Conservation (phyloP, 1,140 invertebrate species). For the Asobara japonica region DNA sequence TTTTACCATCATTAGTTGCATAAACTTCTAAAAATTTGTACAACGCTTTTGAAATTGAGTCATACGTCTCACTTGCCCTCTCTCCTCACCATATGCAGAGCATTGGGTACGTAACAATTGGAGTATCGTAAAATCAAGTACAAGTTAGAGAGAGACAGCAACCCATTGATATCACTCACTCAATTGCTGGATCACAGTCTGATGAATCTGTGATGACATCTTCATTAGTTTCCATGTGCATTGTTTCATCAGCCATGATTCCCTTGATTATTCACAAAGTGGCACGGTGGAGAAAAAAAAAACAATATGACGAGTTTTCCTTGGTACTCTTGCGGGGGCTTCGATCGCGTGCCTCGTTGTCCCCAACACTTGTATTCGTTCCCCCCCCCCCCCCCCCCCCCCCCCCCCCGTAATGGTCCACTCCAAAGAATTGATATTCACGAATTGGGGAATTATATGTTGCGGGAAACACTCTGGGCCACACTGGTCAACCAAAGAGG, state of each 20-base stretch:
- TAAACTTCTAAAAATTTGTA: neutral
- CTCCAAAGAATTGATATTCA: neutral
- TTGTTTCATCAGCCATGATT: constrained; percentile 7
- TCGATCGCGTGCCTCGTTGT: constrained; percentile 14
- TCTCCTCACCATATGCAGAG: constrained; percentile 1
- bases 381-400: too few relatives aligned
- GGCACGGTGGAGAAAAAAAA: neutral
- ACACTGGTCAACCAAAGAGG: neutral
- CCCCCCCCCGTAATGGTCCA: neutral
- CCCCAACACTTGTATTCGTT: constrained; percentile 7
- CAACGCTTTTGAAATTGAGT: neutral
- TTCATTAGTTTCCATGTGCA: neutral
- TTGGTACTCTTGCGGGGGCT: neutral
- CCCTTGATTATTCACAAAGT: neutral
- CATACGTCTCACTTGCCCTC: neutral
- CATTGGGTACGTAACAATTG: neutral
- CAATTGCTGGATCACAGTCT: neutral
- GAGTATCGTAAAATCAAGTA: neutral
- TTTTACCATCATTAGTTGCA: neutral
- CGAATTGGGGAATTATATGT: neutral
- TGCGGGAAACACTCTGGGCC: neutral
- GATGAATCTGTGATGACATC: neutral
- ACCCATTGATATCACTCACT: neutral
- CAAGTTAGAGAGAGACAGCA: neutral
- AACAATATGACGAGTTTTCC: neutral